Base-by-base conservation (phyloP, 2,797 vertebrate species). In the Myiotriccus ornatus region DNA sequence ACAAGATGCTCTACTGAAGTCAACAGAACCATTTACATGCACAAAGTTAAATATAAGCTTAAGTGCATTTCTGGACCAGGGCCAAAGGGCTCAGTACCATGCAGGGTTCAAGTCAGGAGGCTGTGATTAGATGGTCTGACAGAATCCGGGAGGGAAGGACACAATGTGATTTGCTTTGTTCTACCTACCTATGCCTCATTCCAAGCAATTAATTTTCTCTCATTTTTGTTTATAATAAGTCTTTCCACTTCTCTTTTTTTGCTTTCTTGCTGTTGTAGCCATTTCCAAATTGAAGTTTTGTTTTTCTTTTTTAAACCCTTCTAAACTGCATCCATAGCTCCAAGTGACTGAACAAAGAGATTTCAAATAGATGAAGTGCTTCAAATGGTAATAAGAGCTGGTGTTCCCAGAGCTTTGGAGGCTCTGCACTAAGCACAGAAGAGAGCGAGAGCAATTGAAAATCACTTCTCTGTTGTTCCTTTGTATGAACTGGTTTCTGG, bases 401-500 rank as follows among this genome's bases (percentile, higher is more conserved):
- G 60, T 94, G 68, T 93, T 96, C 93, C 89, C 94, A 83, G 94
- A 91, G 92, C 35, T 95, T 70, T 94, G 90, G 83, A 93, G 92
- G 82, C 92, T 91, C 63, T 62, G 44, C 79, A 82, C 75, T 87
- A 91, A 90, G 92, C 57, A 83, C 90, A 78, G 76, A 55, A 90
- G 78, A 96, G 94, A 93, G 90, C 37, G 62, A 96, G 96, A 95
- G 84, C 53, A 67, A 90, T 83, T 95, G 95, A 97, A 98, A 97
- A 97, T 97, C 76, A 95, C 96, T 97, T 95, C 96, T 97, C 95
- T 95, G 93, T 97, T 97, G 91, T 97, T 97, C 93, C 96, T 98
- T 97, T 98, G 97, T 98, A 88, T 94, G 94, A 97, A 96, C 95
- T 90, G 87, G 89, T 95, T 94, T 95, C 96, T 97, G 97, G 96